Evolutionary conservation across 2,113 vertebrate genomes (phyloP), one percentile per base, ranked within the genome.

Genomic region (Equus quagga): DNA sequence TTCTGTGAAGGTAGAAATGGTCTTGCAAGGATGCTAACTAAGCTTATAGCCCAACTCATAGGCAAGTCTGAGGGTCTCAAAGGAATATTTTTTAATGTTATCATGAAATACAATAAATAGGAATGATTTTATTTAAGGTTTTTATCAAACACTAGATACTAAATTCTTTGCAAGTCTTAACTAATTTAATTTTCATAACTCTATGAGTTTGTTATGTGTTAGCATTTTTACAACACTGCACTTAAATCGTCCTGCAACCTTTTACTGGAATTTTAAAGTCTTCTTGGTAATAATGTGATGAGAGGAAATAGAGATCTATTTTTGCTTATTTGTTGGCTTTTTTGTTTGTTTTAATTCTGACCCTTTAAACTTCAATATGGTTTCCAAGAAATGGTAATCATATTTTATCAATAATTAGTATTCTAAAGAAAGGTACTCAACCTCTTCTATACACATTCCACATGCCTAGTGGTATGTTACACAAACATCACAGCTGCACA

Each of bases 341-440:
- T 84, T 67, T 83, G 23, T 62, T 23, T 83, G 76, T 83, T 91
- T 82, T 67, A 81, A 96, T 85, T 85, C 19, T 94, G 94, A 9
- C 70, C 70, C 31, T 49, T 21, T 46, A 75, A 75, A 86, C 12
- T 94, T 96, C 58, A 80, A 70, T 64, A 85, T 81, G 65, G 44
- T 14, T 85, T 89, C 64, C 26, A 91, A 23, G 31, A 84, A 94
- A 85, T 58, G 41, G 19, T 80, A 89, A 69, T 96, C 65, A 86
- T 86, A 44, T 89, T 89, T 97, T 84, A 75, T 80, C 78, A 92
- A 75, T 84, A 96, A 92, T 96, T 96, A 96, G 65, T 64, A 80
- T 96, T 94, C 58, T 70, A 80, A 91, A 96, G 90, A 96, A 97
- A 96, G 69, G 83, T 89, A 92, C 12, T 85, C 64, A 70, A 70